phyloP scores from a whole-genome alignment of 2,113 vertebrate species.

The Gasterosteus aculeatus region DNA sequence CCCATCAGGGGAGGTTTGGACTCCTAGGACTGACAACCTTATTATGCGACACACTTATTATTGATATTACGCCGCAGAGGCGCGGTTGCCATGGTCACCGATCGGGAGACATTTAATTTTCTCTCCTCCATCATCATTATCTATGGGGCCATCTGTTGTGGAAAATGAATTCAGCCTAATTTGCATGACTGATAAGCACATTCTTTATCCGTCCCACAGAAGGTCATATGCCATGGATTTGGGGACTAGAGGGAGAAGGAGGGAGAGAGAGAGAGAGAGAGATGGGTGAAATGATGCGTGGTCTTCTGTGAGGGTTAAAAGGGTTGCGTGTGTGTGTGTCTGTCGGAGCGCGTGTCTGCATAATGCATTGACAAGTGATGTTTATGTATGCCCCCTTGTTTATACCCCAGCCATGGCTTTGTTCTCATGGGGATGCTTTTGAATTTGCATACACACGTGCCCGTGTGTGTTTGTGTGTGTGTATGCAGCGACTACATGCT shows the following conservation, averaged over 20 bases:
- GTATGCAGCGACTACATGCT: constrained; percentile 6
- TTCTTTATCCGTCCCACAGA: constrained; percentile 99
- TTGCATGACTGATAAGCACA: constrained; percentile 99
- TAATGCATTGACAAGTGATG: constrained; percentile 71
- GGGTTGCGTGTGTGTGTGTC: constrained; percentile 50
- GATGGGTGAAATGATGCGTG: constrained; percentile 70
- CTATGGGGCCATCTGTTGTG: constrained; percentile 99
- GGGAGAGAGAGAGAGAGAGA: constrained; percentile 63
- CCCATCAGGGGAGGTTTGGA: constrained; percentile 86
- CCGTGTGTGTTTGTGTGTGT: constrained; percentile 12
- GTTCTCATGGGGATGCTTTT: constrained; percentile 55
- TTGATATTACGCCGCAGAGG: constrained; percentile 98
- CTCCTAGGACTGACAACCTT: constrained; percentile 99
- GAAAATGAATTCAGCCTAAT: constrained; percentile 99
- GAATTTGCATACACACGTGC: constrained; percentile 56
- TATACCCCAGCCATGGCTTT: constrained; percentile 66
- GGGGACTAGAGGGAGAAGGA: constrained; percentile 79
- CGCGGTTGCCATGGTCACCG: constrained; percentile 99
- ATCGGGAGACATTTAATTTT: constrained; percentile 99
- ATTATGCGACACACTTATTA: constrained; percentile 99
- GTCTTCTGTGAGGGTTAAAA: constrained; percentile 64
- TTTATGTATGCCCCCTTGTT: constrained; percentile 76
- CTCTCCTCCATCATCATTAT: constrained; percentile 99
- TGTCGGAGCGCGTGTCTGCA: constrained; percentile 60
- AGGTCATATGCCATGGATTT: constrained; percentile 99